Base-by-base conservation (phyloP, 2,888 invertebrate species). In the Diloba caeruleocephala region DNA sequence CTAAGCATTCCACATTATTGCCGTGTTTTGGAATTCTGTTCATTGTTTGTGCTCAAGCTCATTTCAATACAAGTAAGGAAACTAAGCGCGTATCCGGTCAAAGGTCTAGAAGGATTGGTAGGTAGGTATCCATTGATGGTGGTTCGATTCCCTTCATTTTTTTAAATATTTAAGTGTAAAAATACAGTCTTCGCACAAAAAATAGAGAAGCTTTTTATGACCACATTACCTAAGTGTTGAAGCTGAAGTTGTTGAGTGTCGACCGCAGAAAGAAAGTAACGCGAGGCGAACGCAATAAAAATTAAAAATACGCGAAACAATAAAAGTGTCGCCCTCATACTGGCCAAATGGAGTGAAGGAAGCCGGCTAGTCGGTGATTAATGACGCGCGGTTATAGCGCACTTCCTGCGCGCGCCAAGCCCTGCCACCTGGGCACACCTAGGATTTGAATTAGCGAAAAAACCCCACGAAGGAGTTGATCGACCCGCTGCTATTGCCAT, bases 1-100 rank as follows among this genome's bases (percentile, higher is more conserved):
- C 91, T 82, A 81, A 85, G 82, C 87, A 85, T 81, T 81, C 79
- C 76, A 81, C 79, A 84, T 86, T 88, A 87, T 85, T 87, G 85
- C 87, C 81, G 80, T 87, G 88, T 90, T 90, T 90, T 79, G 88
- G 85, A 90, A 90, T 90, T 87, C 84, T 89, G 84, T 82, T 87
- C 89, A 89, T 90, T 90, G 90, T 89, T 89, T 87, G 86, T 78
- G 79, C 79, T 79, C 79, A 82, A 81, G 78, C 84, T 87, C 83
- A 86, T 88, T 89, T 86, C 82, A 87, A 87, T 87, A 85, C 79
- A 77, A 79, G 78, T 81, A 81, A 82, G 84, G 84, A 86, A 85
- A 82, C 81, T 78, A 76, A 79, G 71, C 76, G 71, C 75, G 78
- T 81, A 83, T 84, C 84, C 85, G 86, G 87, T 82, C 83, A 87